Evolutionary conservation across 2,797 vertebrate genomes (phyloP), one percentile per base, ranked within the genome.

Genomic region (Pristis pectinata): DNA sequence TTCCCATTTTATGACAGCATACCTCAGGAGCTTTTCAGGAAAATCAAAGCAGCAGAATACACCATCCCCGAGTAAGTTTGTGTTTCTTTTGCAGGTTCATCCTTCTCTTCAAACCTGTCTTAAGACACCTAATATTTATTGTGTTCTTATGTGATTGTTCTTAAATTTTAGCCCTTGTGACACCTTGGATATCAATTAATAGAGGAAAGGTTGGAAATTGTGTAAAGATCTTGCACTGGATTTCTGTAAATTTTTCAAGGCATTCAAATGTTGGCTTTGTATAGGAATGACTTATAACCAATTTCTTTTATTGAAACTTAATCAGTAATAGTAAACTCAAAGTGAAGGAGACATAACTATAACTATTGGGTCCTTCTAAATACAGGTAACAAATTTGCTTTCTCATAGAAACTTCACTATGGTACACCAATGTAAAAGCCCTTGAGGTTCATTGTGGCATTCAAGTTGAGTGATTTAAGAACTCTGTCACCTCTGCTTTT

Each of bases 1-100:
- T 99, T 99, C 96, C 99, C 99, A 67, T 99, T 99, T 97, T 99
- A 99, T 70, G 99, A 99, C 98, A 99, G 98, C 97, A 98, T 99
- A 98, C 99, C 99, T 95, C 99, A 99, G 97, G 99, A 99, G 97
- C 99, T 99, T 95, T 99, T 99, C 98, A 98, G 99, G 89, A 99
- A 99, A 96, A 99, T 99, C 97, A 99, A 99, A 97, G 99, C 99
- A 67, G 99, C 99, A 0, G 99, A 99, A 96, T 99, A 99, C 97
- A 98, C 98, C 96, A 99, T 99, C 96, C 99, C 99, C 0, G 99
- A 99, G 99, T 99, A 96, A 98, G 99, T 98, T 87, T 61, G 22
- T 0, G 24, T 17, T 49, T 41, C 89, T 34, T 94, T 94, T 79
- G 49, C 64, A 67, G 61, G 7, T 67, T 85, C n/a, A 7, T 41